Base-by-base conservation (phyloP, 1,140 invertebrate genomes). In the Nebria ingens region DNA sequence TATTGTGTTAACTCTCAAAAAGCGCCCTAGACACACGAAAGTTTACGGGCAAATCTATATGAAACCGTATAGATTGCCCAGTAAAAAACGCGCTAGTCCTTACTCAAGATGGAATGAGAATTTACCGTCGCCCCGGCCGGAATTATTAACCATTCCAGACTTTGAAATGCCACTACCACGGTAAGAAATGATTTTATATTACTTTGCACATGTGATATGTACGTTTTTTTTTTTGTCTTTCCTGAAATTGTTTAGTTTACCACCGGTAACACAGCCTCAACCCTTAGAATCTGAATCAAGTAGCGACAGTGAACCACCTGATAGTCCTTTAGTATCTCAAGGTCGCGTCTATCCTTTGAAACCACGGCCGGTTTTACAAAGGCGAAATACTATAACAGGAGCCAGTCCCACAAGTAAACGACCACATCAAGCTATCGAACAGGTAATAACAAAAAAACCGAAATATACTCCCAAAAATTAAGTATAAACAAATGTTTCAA, bases 321-420 rank as follows among this genome's bases (percentile, higher is more conserved):
- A 69, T 55, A 67, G 66, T 56, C 67, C 65, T 11, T 59, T 71
- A 15, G 71, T 73, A 59, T 68, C 65, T 51, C 68, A 70, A 52
- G 69, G 68, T 19, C 67, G 72, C 45, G 70, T 90, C 59, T 90
- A 87, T 64, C 80, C 86, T 19, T 80, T 86, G 1, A 88, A 89
- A 66, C 87, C 87, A 19, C 76, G 85, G 29, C 79, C 83, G 19
- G 73, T 79, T 55, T 81, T 90, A 17, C 88, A 89, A 69, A 77
- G 92, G 11, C 73, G 92, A 20, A 89, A 92, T 51, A 93, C 91
- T 2, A 91, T 94, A 60, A 90, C 89, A 61, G 90, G 91, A 4
- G 87, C 84, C 49, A 88, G 83, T 58, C 85, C 88, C 13, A 83
- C 80, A 2, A 74, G 79, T 40, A 82, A 81, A 56, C 70, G 79